Percentiles rank a stretch among this genome's conserved stretches.
These are phyloP conservation scores for Channa argus DNA, from an alignment of 2,113 vertebrate genomes.

Conservation along the genomic window DNA sequence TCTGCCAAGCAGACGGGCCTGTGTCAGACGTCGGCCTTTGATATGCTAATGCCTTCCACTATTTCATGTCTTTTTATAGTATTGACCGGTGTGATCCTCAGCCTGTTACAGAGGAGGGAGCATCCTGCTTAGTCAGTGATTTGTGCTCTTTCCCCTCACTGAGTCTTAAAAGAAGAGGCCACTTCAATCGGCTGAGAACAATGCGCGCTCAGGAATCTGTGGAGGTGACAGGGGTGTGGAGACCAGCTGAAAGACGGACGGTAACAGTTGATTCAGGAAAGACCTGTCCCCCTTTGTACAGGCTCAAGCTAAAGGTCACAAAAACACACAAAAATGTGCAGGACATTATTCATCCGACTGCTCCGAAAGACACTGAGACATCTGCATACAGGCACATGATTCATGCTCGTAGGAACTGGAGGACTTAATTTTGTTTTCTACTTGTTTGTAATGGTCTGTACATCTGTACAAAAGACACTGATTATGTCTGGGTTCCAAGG, in stretches of 20 bases:
- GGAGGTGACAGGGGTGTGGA: neutral
- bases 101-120: constrained; percentile 2
- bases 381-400: no score
- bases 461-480: no score
- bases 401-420: no score
- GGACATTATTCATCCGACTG: no score
- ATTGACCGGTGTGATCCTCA: constrained; percentile 35
- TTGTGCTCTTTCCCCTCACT: neutral
- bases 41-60: constrained; percentile 49
- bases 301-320: neutral
- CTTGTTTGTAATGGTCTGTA: no score
- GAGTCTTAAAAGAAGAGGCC: neutral
- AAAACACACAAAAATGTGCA: neutral
- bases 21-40: constrained; percentile 49
- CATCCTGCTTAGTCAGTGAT: constrained; percentile 42
- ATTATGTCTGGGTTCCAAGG: no score
- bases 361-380: no score
- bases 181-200: constrained; percentile 36
- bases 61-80: constrained; percentile 32
- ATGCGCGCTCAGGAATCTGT: constrained; percentile 3
- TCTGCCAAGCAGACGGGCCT: constrained; percentile 16
- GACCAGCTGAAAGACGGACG: accelerated
- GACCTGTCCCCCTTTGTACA: neutral
- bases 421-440: no score
- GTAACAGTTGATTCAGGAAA: neutral